Evolutionary conservation across 2,888 invertebrate species (phyloP).

Genomic region (Lithodes maja): DNA sequence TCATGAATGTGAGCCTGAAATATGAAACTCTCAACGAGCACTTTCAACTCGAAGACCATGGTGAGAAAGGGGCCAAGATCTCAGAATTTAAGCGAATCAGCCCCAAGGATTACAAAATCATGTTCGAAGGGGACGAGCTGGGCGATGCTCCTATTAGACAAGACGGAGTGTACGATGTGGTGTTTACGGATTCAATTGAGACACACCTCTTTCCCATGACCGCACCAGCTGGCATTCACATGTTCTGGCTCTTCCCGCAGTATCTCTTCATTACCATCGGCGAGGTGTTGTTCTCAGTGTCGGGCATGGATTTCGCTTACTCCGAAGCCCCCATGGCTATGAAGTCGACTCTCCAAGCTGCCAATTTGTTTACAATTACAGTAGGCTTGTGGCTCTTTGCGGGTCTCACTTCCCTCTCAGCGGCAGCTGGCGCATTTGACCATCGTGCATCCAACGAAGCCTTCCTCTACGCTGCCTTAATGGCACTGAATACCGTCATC

Average conservation of each 20-base stretch:
- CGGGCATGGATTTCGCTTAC: conserved; percentile 78
- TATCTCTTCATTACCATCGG: conserved; percentile 77
- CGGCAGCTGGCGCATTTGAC: conserved; percentile 46
- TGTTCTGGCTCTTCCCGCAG: conserved; percentile 77
- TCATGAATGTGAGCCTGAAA: conserved; percentile 37
- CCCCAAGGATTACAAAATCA: conserved; percentile 48
- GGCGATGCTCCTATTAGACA: conserved; percentile 45
- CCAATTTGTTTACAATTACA: conserved; percentile 67
- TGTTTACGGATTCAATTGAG: background rate
- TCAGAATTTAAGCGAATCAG: conserved; percentile 26
- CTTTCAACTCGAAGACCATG: conserved; percentile 14
- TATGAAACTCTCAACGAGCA: conserved; percentile 30
- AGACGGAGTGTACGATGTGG: conserved; percentile 65
- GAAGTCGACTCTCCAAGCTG: conserved; percentile 75
- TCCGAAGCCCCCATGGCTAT: conserved; percentile 75
- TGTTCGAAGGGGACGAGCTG: conserved; percentile 20
- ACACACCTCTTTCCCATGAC: conserved; percentile 40
- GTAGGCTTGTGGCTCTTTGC: conserved; percentile 66
- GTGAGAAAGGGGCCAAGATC: background rate
- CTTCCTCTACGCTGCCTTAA: conserved; percentile 54
- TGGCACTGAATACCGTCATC: conserved; percentile 59
- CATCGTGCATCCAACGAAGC: conserved; percentile 65
- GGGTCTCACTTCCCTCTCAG: conserved; percentile 40
- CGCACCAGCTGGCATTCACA: conserved; percentile 71
- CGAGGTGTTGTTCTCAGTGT: conserved; percentile 78